Evolutionary conservation across 2,888 invertebrate genomes (phyloP).

Genomic region (Dynastes hyllus): DNA sequence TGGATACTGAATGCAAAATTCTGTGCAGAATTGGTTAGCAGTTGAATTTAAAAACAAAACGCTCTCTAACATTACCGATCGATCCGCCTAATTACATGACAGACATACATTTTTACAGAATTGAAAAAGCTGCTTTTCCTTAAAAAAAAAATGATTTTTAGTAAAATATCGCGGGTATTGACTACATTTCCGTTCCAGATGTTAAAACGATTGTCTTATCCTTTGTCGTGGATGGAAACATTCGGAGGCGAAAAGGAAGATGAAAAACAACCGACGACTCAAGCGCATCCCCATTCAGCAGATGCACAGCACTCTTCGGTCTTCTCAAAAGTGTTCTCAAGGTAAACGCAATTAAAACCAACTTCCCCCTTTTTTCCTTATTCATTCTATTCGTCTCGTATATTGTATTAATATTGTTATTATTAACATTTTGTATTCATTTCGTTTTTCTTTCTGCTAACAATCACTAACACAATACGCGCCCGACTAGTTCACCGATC

Average conservation of each 20-base stretch:
- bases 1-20: too few relatives aligned
- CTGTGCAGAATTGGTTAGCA: too few relatives aligned
- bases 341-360: conserved; percentile 72
- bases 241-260: conserved; percentile 83
- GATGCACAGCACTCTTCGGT: conserved; percentile 80
- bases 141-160: background rate
- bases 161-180: background rate
- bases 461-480: conserved; percentile 41
- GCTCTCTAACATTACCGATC: too few relatives aligned
- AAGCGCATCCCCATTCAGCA: conserved; percentile 71
- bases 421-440: background rate
- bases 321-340: conserved; percentile 94
- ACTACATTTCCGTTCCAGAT: conserved; percentile 76
- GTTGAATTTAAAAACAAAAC: too few relatives aligned
- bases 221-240: conserved; percentile 93
- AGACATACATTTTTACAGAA: too few relatives aligned
- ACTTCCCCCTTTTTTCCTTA: too few relatives aligned
- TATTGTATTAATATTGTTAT: background rate
- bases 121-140: too few relatives aligned
- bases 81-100: too few relatives aligned
- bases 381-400: background rate
- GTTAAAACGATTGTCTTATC: conserved; percentile 93
- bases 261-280: conserved; percentile 70
- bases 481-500: conserved; percentile 84
- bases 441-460: conserved; percentile 35